Conservation (phyloP, 2,797 vertebrate species). For the Champsocephalus esox region DNA sequence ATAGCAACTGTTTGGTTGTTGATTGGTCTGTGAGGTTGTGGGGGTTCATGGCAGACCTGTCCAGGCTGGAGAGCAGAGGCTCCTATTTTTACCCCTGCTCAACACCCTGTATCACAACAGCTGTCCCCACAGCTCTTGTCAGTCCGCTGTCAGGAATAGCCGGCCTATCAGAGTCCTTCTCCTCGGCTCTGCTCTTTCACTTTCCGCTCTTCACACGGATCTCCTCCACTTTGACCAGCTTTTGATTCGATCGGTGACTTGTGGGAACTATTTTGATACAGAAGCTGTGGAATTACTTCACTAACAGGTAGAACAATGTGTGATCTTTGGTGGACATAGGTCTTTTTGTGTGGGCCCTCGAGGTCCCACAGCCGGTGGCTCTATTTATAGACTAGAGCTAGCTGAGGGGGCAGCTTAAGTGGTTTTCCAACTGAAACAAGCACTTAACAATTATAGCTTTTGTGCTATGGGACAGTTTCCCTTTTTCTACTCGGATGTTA, state of each 20-base stretch:
- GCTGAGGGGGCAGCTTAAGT: conserved; percentile 15
- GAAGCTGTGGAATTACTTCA: conserved; percentile 42
- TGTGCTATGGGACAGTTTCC: conserved; percentile 6
- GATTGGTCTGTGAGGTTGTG: conserved; percentile 53
- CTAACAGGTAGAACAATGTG: conserved; percentile 54
- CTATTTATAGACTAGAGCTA: conserved; percentile 79
- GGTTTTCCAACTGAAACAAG: conserved; percentile 43
- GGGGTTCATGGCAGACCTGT: conserved; percentile 37
- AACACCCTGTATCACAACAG: conserved; percentile 87
- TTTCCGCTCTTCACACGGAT: conserved; percentile 38
- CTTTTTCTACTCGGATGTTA: not conserved
- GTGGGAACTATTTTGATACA: conserved; percentile 23
- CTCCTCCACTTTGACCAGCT: conserved; percentile 37
- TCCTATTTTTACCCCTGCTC: conserved; percentile 91
- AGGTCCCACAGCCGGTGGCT: conserved; percentile 33
- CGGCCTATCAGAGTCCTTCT: conserved; percentile 56
- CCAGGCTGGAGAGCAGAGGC: conserved; percentile 56
- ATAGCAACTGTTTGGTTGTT: conserved; percentile 67
- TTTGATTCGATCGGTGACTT: conserved; percentile 36
- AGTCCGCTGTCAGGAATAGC: conserved; percentile 80
- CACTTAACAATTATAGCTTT: conserved; percentile 17
- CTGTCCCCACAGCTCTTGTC: conserved; percentile 86
- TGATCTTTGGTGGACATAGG: not conserved
- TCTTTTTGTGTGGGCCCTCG: conserved; percentile 12
- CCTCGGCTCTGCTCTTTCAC: conserved; percentile 37